phyloP scores from a whole-genome alignment of 2,797 vertebrate genomes.

The Steatocranus sp. region DNA sequence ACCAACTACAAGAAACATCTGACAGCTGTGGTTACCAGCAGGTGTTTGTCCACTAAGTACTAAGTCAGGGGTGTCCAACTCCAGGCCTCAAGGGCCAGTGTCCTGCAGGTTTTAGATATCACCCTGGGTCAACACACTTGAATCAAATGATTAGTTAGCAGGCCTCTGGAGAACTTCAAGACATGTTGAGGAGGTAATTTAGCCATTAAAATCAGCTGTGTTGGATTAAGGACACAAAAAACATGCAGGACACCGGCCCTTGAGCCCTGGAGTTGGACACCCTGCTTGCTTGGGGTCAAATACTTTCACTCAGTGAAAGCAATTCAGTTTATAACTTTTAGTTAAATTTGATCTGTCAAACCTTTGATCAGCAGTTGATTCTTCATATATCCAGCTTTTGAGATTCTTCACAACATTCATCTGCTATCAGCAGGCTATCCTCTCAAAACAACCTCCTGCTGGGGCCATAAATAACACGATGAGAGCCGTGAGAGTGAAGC shows the following conservation, averaged over 20 bases:
- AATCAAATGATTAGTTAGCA: neutral
- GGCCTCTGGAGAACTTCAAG: neutral
- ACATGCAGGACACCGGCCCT: neutral
- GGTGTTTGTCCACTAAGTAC: neutral
- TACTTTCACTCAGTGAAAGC: neutral
- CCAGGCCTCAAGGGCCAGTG: neutral
- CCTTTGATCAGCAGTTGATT: rapidly evolving
- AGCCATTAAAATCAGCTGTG: neutral
- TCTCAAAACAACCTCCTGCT: neutral
- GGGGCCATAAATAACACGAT: neutral
- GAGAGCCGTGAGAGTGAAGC: neutral
- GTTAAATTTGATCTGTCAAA: neutral
- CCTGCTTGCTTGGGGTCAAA: neutral
- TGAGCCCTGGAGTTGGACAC: neutral
- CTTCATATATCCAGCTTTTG: neutral
- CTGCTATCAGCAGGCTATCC: neutral
- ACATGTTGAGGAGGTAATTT: neutral
- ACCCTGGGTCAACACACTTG: neutral
- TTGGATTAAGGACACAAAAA: neutral
- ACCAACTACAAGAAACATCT: neutral
- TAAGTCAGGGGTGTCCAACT: neutral
- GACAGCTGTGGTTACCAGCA: neutral
- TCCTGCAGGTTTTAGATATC: neutral
- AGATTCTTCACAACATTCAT: neutral
- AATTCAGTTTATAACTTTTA: neutral